Evolutionary conservation across 2,113 vertebrate species (phyloP).

Genomic region (Plecturocebus donacophilus): DNA sequence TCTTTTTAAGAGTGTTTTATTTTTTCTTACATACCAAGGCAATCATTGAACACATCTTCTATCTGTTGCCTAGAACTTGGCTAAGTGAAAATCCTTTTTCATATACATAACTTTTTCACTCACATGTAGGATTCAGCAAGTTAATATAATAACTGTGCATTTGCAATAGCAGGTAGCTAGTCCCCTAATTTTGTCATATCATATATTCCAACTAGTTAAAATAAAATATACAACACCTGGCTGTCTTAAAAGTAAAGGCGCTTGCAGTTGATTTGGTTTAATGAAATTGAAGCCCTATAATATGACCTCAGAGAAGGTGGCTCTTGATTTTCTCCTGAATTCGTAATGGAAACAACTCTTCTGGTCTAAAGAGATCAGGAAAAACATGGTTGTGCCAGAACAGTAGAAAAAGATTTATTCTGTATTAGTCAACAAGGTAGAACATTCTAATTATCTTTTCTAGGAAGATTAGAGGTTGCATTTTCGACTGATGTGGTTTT

Average conservation of each 20-base stretch:
- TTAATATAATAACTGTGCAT: constrained; percentile 61
- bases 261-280: constrained; percentile 78
- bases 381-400: constrained; percentile 67
- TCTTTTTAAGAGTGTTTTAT: not conserved
- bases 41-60: constrained; percentile 46
- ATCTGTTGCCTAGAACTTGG: constrained; percentile 54
- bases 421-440: constrained; percentile 69
- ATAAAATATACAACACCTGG: constrained; percentile 79
- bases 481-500: constrained; percentile 55
- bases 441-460: constrained; percentile 77
- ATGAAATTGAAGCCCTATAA: constrained; percentile 78
- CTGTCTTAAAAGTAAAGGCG: constrained; percentile 70
- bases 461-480: constrained; percentile 56
- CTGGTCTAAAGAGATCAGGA: constrained; percentile 67
- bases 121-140: constrained; percentile 57
- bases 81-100: constrained; percentile 48
- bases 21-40: not conserved
- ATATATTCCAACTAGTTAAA: constrained; percentile 75
- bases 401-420: constrained; percentile 74
- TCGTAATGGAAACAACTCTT: constrained; percentile 67
- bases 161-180: constrained; percentile 37
- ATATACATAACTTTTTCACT: constrained; percentile 1
- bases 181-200: constrained; percentile 64
- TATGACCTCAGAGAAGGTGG: constrained; percentile 60
- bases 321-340: constrained; percentile 68